Evolutionary conservation across 2,113 vertebrate genomes (phyloP).

Genomic region (Conger conger): DNA sequence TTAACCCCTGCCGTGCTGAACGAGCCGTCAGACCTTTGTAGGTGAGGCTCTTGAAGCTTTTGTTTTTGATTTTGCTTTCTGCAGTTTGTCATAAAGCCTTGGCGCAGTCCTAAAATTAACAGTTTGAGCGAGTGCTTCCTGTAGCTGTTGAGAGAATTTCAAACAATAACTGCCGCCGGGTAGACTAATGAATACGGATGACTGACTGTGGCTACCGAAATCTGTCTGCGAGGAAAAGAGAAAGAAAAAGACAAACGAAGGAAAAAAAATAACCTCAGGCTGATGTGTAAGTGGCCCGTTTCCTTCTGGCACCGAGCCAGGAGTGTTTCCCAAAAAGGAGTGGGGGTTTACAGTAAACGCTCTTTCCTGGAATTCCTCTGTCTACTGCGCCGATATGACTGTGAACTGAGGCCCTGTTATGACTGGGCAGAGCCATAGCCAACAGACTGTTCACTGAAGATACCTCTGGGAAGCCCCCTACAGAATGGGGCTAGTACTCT

Average conservation of each 20-base stretch:
- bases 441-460: background rate
- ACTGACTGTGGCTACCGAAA: background rate
- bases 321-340: background rate
- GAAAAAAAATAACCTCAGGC: background rate
- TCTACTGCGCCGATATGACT: background rate
- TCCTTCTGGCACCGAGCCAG: background rate
- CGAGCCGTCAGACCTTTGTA: background rate
- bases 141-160: background rate
- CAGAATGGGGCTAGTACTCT: background rate
- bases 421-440: background rate
- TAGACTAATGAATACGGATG: background rate
- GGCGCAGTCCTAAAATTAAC: background rate
- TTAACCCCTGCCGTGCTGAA: background rate
- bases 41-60: no score
- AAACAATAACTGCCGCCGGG: background rate
- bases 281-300: background rate
- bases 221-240: background rate
- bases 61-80: background rate
- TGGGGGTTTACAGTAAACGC: background rate
- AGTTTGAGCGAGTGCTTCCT: background rate
- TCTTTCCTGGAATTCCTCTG: slow-evolving; percentile 9
- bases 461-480: background rate
- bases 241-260: background rate
- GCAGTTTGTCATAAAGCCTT: background rate
- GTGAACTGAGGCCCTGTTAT: background rate